Evolutionary conservation across 2,113 vertebrate species (phyloP), one percentile per base, ranked within the genome.

Genomic region (Macaca nemestrina): DNA sequence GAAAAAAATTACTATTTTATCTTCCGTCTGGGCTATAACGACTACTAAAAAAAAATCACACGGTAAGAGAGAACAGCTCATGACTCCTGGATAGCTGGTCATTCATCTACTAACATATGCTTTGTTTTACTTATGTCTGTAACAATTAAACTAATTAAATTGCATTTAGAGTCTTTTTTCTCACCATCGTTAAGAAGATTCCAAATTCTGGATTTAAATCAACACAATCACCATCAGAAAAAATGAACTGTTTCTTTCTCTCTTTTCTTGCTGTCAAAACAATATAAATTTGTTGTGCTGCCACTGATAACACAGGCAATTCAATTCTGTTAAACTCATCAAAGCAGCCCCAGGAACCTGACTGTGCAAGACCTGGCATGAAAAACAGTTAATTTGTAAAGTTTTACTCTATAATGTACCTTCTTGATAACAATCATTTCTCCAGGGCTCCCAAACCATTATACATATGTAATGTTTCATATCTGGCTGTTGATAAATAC

Each of bases 311-410:
- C 5, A 99, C 99, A 6, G 99, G 99, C 92, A 99, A 98, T 97
- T 99, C 99, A 78, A 99, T 99, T 97, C 99, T 98, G 98, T 99
- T 99, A 93, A 99, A 99, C 97, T 99, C 99, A 97, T 99, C 99
- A 96, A 99, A 99, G 97, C 99, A 99, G 13, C 99, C 99, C 99
- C 99, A 99, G 85, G 99, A 99, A 18, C 99, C 99, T 0, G 99
- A 99, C 92, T 99, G 99, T 4, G 99, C 99, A 96, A 99, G 99
- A 97, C 99, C 99, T 99, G 95, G 91, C 94, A 98, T 14, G 96
- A 67, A 75, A 93, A 98, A 52, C 81, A 90, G 78, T 95, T 91
- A 48, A 95, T 72, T 17, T 83, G 82, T 87, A n/a, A 97, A 93
- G 50, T 88, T 90, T 96, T 85, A 40, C 75, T 81, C 67, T 30